phyloP scores from a whole-genome alignment of 2,888 invertebrate genomes.

The Allophyes oxyacanthae region DNA sequence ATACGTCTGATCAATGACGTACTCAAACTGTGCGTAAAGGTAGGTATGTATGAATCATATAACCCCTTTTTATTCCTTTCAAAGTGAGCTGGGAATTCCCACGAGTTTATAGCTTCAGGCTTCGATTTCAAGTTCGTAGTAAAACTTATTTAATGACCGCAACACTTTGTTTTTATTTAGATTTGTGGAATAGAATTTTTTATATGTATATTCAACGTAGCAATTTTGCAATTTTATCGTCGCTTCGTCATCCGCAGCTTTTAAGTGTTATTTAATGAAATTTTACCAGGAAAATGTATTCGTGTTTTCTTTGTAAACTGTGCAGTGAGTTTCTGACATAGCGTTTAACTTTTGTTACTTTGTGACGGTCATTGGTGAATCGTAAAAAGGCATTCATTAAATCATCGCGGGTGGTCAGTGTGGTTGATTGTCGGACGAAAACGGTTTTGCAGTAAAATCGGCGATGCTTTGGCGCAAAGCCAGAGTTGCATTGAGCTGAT shows the following conservation, averaged over 20 bases:
- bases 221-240: conserved; percentile 18
- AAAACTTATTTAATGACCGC: conserved; percentile 59
- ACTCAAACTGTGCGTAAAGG: conserved; percentile 35
- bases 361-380: conserved; percentile 29
- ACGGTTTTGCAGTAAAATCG: conserved; percentile 62
- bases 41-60: conserved; percentile 70
- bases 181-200: conserved; percentile 31
- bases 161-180: conserved; percentile 44
- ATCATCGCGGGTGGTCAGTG: conserved; percentile 47
- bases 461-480: conserved; percentile 54
- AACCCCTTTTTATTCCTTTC: conserved; percentile 64
- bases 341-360: conserved; percentile 21
- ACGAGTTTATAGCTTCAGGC: conserved; percentile 63
- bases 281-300: background rate
- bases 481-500: conserved; percentile 40
- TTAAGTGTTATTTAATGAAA: conserved; percentile 7
- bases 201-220: conserved; percentile 7
- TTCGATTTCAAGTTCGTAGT: conserved; percentile 67
- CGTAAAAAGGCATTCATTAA: conserved; percentile 50
- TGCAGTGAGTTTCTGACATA: background rate
- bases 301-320: background rate
- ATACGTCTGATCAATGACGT: conserved; percentile 46
- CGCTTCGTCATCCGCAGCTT: background rate
- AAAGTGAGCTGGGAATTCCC: conserved; percentile 68
- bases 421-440: conserved; percentile 50